Conservation (phyloP, 1,140 invertebrate genomes). For the Ridgeia piscesae region DNA sequence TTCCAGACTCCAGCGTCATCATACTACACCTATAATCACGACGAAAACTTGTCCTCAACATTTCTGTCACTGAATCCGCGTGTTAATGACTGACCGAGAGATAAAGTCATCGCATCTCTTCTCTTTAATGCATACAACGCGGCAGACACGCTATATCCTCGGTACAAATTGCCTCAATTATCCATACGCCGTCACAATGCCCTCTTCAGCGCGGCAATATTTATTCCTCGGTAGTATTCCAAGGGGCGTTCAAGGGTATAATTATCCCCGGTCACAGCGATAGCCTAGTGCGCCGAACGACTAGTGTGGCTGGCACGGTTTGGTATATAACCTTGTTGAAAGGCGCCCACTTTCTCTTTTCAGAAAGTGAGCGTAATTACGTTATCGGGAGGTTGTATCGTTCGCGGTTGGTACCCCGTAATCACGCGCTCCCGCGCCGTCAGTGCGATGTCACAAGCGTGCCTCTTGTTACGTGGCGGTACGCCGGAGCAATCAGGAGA, state of each 20-base stretch:
- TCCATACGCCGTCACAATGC: background rate
- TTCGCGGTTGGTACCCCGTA: background rate
- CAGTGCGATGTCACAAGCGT: background rate
- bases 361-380: background rate
- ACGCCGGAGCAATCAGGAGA: background rate
- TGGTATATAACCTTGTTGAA: background rate
- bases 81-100: background rate
- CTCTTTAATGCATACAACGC: background rate
- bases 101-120: background rate
- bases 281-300: background rate
- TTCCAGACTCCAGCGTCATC: background rate
- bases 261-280: background rate
- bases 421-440: background rate
- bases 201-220: background rate
- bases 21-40: background rate
- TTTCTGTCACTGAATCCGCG: background rate
- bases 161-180: background rate
- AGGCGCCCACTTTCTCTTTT: background rate
- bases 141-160: background rate
- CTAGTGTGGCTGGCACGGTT: background rate
- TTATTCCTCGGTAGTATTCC: background rate
- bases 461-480: background rate
- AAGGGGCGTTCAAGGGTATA: background rate
- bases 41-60: background rate
- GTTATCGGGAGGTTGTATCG: background rate